Percentiles rank a stretch among this genome's conserved stretches.
Evolutionary conservation across 1,140 invertebrate genomes (phyloP).

Genomic region (Ceratitis capitata): DNA sequence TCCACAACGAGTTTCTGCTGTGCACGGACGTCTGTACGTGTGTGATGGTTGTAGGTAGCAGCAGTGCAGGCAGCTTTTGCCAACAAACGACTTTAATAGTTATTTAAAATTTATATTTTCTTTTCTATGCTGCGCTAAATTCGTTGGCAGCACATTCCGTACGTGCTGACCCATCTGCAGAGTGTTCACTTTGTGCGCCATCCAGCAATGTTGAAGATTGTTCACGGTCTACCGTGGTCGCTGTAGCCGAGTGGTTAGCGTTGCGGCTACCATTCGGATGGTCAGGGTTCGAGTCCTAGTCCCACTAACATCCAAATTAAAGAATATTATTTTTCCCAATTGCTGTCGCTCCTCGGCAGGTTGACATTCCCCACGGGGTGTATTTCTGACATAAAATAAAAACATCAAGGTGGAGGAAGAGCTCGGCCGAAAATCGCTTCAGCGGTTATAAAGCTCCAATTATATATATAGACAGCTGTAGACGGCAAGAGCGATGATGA

Average conservation of each 20-base stretch:
- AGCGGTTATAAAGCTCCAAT: no score
- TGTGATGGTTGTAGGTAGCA: background rate
- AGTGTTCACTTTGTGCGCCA: background rate
- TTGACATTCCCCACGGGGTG: no score
- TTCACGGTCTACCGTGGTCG: no score
- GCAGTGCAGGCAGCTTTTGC: background rate
- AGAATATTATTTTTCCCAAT: no score
- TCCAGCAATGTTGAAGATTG: background rate
- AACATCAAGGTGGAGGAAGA: no score
- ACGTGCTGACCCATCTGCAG: slow-evolving; percentile 13
- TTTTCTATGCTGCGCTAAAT: background rate
- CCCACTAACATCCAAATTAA: no score
- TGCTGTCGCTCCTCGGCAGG: no score
- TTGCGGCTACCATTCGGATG: no score
- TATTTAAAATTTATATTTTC: background rate
- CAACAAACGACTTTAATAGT: background rate
- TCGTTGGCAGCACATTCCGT: background rate
- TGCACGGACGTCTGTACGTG: background rate
- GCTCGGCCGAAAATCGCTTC: no score
- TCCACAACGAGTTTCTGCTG: background rate
- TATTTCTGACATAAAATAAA: no score
- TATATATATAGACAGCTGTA: background rate
- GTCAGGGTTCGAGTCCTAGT: no score
- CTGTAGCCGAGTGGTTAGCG: no score
- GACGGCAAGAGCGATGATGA: background rate